Base-by-base conservation (phyloP, 2,113 vertebrate genomes). In the Channa argus region DNA sequence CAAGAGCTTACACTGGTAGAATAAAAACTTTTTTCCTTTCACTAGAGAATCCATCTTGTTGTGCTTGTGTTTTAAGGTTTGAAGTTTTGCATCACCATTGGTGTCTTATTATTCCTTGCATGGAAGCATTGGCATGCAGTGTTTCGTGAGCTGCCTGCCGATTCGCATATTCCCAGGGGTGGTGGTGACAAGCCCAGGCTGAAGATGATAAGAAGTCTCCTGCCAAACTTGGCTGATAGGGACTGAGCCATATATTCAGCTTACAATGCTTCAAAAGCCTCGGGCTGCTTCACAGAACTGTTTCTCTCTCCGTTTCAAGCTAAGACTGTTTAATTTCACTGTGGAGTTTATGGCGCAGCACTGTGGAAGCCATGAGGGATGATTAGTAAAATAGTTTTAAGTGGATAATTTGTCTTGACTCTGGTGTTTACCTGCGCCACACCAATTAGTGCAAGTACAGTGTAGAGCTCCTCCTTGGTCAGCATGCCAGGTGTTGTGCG, bases 381-480 rank as follows among this genome's bases (percentile, higher is more conserved):
- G 69, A 86, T 78, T 74, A 75, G 37, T 58, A 13, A 70, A 67
- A 71, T 67, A 1, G 1, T 53, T 74, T 37, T 65, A 63, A 82
- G 39, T 58, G 74, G 54, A 72, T 80, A 11, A 74, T 73, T 82
- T 71, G 73, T 77, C 39, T 46, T 37, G 55, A 67, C 63, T 63
- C 15, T 50, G 33, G 38, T 49, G 49, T 81, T 36, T 95, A 99
- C 98, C 98, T 99, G 98, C 3, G 97, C 94, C 11, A 97, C 94
- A 0, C 96, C 98, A 60, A 99, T 96, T 92, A 99, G 96, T 44
- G 97, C 96, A 65, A 99, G 95, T 55, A 99, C 97, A 0, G 94
- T 88, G 63, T 97, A 99, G 34, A 99, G 96, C 88, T 99, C 98
- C 88, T 99, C 98, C 86, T 98, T 99, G 36, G 97, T 98, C 61